These are phyloP conservation scores for Moxostoma hubbsi DNA, from an alignment of 2,797 vertebrate species.

Conservation along the genomic window DNA sequence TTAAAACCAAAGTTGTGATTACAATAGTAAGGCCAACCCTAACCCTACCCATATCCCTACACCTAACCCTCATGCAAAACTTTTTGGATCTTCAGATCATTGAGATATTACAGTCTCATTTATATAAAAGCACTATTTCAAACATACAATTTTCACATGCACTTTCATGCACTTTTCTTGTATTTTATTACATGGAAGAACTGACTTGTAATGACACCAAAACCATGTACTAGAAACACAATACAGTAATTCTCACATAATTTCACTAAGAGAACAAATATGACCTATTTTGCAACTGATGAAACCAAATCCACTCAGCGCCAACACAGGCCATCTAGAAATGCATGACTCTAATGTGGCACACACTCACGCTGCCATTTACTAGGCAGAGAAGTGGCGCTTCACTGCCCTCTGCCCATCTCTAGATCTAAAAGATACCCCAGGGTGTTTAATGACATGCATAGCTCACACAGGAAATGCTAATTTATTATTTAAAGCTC, in stretches of 20 bases:
- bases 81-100: too few species aligned
- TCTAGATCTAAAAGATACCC: constrained; percentile 45
- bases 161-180: background rate
- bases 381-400: constrained; percentile 19
- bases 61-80: too few species aligned
- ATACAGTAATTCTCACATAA: constrained; percentile 23
- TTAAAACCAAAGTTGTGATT: too few species aligned
- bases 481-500: constrained; percentile 54
- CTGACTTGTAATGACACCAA: constrained; percentile 14
- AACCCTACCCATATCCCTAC: too few species aligned
- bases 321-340: constrained; percentile 27
- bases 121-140: background rate
- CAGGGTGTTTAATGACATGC: constrained; percentile 52
- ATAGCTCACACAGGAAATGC: constrained; percentile 31
- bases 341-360: constrained; percentile 32
- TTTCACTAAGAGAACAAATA: background rate
- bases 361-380: constrained; percentile 34
- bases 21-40: too few species aligned
- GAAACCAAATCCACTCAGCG: constrained; percentile 19
- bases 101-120: too few species aligned
- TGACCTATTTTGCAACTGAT: constrained; percentile 29
- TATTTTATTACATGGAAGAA: background rate
- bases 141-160: background rate
- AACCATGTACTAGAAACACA: constrained; percentile 30
- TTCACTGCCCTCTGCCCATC: constrained; percentile 31